Conservation (phyloP, 1,140 invertebrate species). For the Drosophila erecta region DNA sequence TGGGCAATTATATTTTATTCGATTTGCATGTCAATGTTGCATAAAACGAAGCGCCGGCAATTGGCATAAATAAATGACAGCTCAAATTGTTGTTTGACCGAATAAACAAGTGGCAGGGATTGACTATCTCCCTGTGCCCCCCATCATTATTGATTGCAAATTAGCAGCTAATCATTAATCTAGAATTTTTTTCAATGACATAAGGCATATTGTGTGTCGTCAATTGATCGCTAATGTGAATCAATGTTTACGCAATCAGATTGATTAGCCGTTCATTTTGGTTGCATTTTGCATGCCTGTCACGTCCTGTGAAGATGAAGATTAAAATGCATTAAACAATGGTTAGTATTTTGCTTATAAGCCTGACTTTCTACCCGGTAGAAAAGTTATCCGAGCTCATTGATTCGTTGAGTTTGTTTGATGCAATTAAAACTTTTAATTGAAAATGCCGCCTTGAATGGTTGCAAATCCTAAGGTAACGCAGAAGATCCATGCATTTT, state of each 20-base stretch:
- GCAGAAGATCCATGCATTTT: constrained; percentile 8
- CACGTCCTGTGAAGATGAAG: background rate
- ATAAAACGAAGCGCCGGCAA: constrained; percentile 61
- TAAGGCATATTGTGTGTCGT: constrained; percentile 31
- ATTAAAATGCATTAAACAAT: constrained; percentile 19
- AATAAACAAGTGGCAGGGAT: constrained; percentile 62
- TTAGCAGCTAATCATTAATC: constrained; percentile 59
- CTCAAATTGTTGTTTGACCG: constrained; percentile 63
- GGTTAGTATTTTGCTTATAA: constrained; percentile 1
- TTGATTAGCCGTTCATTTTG: constrained; percentile 22
- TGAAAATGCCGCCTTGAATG: constrained; percentile 49
- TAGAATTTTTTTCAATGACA: constrained; percentile 49
- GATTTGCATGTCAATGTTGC: constrained; percentile 72
- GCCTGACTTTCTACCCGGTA: background rate
- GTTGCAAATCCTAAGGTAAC: background rate
- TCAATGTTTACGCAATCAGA: constrained; percentile 10
- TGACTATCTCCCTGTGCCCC: constrained; percentile 15
- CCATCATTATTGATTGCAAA: constrained; percentile 65
- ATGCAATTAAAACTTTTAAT: constrained; percentile 76
- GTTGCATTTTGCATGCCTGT: constrained; percentile 10
- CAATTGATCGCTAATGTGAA: constrained; percentile 31
- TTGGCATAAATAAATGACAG: constrained; percentile 68
- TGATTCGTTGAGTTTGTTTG: constrained; percentile 30
- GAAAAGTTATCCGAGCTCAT: constrained; percentile 28
- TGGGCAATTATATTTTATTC: constrained; percentile 59